Evolutionary conservation across 2,888 invertebrate genomes (phyloP).

Genomic region (Rhingia rostrata): DNA sequence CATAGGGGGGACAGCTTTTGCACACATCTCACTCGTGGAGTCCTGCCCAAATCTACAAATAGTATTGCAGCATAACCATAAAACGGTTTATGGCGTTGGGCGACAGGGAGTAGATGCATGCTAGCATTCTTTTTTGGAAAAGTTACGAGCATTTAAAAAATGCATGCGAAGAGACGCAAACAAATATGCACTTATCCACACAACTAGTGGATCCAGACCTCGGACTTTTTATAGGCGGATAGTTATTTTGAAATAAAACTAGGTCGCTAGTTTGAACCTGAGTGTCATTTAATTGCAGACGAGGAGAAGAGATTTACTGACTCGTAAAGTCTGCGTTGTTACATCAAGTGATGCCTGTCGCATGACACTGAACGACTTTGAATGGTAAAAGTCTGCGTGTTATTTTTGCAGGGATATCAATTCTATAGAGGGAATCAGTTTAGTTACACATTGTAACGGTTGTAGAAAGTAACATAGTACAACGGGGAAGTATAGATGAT

Average conservation of each 20-base stretch:
- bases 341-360: not conserved
- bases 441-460: not conserved
- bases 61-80: constrained; percentile 6
- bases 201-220: not conserved
- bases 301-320: not conserved
- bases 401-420: not conserved
- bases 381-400: not conserved
- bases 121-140: not conserved
- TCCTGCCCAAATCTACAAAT: constrained; percentile 20
- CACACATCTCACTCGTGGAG: constrained; percentile 5
- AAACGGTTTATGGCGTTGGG: constrained; percentile 13
- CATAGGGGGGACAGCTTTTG: not conserved
- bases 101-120: constrained; percentile 7
- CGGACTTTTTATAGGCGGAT: not conserved
- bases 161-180: not conserved
- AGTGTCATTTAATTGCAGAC: constrained; percentile 23
- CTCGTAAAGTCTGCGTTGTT: constrained; percentile 2
- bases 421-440: not conserved
- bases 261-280: not conserved
- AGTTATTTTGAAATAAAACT: constrained; percentile 26
- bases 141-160: constrained; percentile 25
- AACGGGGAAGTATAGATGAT: too few relatives aligned
- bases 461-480: not conserved
- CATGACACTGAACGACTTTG: not conserved
- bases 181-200: not conserved